Conservation (phyloP, 1,140 invertebrate species). For the Drosophila asahinai region DNA sequence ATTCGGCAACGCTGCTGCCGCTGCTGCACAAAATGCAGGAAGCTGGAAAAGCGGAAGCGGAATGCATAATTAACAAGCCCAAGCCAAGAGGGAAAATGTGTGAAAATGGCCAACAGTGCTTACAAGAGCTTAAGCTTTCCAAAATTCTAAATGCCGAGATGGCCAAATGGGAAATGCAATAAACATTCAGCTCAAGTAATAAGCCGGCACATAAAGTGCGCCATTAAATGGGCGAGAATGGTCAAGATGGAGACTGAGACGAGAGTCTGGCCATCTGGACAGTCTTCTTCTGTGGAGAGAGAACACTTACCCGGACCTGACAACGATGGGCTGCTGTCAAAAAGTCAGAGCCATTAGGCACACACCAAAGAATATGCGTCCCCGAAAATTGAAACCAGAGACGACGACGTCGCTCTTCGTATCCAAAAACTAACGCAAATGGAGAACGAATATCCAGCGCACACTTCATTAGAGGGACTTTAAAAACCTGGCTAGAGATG, state of each 20-base stretch:
- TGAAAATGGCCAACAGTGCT: constrained; percentile 39
- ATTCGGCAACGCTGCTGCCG: constrained; percentile 51
- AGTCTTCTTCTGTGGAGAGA: background rate
- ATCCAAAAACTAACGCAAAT: constrained; percentile 44
- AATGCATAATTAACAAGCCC: constrained; percentile 43
- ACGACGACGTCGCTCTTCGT: background rate
- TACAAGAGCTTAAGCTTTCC: background rate
- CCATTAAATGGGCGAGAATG: constrained; percentile 65
- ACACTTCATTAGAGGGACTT: constrained; percentile 65
- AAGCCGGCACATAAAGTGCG: constrained; percentile 70
- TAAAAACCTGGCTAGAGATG: constrained; percentile 18
- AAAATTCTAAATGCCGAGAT: constrained; percentile 27
- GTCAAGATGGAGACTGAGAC: constrained; percentile 23
- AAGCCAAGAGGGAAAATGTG: constrained; percentile 2
- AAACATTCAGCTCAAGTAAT: constrained; percentile 70
- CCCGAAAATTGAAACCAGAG: constrained; percentile 43
- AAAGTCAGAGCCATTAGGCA: constrained; percentile 83
- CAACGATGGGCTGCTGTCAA: constrained; percentile 63
- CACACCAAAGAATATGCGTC: constrained; percentile 44
- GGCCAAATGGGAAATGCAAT: constrained; percentile 58
- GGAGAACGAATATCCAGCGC: constrained; percentile 42
- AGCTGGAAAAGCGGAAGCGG: constrained; percentile 1
- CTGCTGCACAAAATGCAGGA: background rate
- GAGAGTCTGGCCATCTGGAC: constrained; percentile 15
- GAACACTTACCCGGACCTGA: constrained; percentile 35